phyloP scores from a whole-genome alignment of 2,113 vertebrate genomes.

The Junco hyemalis region DNA sequence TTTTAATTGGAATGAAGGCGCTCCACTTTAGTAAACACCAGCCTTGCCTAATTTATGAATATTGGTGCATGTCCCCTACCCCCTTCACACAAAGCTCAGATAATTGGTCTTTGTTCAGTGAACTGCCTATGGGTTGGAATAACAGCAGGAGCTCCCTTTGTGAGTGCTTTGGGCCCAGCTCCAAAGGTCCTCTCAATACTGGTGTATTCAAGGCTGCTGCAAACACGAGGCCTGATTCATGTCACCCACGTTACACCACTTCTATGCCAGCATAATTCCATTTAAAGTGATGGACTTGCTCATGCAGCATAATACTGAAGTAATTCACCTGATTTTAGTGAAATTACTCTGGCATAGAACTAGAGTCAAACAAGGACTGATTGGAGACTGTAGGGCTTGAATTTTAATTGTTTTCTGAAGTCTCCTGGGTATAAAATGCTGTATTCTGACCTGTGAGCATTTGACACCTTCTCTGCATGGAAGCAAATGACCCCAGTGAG shows the following conservation, averaged over 20 bases:
- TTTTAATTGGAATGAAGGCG: slow-evolving; percentile 52
- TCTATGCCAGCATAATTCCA: slow-evolving; percentile 37
- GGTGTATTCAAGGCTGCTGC: slow-evolving; percentile 53
- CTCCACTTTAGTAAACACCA: slow-evolving; percentile 48
- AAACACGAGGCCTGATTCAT: slow-evolving; percentile 48
- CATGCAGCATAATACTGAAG: slow-evolving; percentile 24
- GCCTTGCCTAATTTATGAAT: slow-evolving; percentile 66
- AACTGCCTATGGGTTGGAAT: slow-evolving; percentile 65
- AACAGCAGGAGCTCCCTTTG: slow-evolving; percentile 65
- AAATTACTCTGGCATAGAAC: slow-evolving; percentile 33
- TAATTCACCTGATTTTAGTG: slow-evolving; percentile 50
- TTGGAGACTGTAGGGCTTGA: not conserved
- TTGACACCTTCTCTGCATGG: not conserved
- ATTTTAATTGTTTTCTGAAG: slow-evolving; percentile 23
- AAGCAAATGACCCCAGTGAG: not conserved
- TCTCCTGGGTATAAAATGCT: not conserved
- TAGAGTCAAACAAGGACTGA: slow-evolving; percentile 33
- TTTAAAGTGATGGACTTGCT: slow-evolving; percentile 36
- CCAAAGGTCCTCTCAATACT: slow-evolving; percentile 62
- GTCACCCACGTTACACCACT: slow-evolving; percentile 28
- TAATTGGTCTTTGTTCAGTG: slow-evolving; percentile 62
- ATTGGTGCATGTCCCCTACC: slow-evolving; percentile 61
- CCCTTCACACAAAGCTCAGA: slow-evolving; percentile 61
- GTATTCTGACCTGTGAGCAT: not conserved
- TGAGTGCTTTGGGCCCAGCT: slow-evolving; percentile 68